Evolutionary conservation across 2,113 vertebrate species (phyloP).

Genomic region (Engraulis encrasicolus): DNA sequence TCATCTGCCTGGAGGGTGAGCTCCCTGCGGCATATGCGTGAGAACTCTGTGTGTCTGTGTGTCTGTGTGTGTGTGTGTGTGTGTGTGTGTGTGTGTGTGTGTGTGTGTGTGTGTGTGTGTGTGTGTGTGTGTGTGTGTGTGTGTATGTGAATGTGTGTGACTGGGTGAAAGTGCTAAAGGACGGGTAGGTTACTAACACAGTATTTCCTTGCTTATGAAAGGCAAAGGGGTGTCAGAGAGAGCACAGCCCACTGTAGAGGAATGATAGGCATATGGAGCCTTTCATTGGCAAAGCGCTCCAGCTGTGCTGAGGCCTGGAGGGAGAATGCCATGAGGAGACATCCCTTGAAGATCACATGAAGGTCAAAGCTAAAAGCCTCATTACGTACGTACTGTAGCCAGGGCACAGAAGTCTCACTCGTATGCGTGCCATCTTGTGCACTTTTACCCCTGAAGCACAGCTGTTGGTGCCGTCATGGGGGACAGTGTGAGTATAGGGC

Average conservation of each 20-base stretch:
- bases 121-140: neutral
- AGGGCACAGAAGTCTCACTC: neutral
- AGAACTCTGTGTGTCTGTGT: neutral
- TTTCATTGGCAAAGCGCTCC: neutral
- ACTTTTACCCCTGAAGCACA: neutral
- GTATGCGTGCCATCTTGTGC: neutral
- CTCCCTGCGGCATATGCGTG: neutral
- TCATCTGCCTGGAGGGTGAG: neutral
- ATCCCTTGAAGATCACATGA: neutral
- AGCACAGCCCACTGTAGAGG: neutral
- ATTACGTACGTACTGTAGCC: neutral
- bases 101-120: neutral
- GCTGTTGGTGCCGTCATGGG: neutral
- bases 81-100: neutral
- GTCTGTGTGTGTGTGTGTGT: neutral
- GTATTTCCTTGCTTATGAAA: neutral
- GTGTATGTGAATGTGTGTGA: neutral
- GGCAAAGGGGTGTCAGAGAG: neutral
- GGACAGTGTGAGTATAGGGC: too few relatives aligned
- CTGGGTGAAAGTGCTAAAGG: neutral
- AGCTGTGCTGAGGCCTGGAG: neutral
- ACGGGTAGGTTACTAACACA: neutral
- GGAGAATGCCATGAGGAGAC: neutral
- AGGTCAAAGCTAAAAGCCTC: conserved; percentile 3
- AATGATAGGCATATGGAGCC: neutral